Conservation (phyloP, 2,113 vertebrate species). For the Phaethon lepturus region DNA sequence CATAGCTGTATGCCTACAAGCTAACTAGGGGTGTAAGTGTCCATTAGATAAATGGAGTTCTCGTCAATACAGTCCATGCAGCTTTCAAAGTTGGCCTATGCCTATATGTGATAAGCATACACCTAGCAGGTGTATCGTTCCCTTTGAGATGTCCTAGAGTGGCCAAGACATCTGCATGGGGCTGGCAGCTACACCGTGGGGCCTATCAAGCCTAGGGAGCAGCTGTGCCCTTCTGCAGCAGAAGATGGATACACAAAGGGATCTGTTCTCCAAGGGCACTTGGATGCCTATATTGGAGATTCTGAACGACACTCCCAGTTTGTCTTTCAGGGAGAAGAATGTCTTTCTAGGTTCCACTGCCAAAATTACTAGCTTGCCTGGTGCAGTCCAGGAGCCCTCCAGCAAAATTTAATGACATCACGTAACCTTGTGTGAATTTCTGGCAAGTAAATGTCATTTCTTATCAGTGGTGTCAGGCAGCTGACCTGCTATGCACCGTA, state of each 20-base stretch:
- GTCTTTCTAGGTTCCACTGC: not conserved
- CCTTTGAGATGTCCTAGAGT: not conserved
- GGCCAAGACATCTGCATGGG: not conserved
- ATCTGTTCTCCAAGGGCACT: not conserved
- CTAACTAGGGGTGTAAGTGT: not conserved
- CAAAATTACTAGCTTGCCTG: not conserved
- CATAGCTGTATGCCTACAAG: not conserved
- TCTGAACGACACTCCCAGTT: not conserved
- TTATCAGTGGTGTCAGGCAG: not conserved
- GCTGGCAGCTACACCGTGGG: fast-evolving
- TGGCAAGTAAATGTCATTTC: not conserved
- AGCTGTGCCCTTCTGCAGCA: not conserved
- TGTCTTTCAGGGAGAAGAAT: not conserved
- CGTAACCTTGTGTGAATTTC: not conserved
- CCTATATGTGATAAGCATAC: not conserved
- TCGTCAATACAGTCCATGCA: not conserved
- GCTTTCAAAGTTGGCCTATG: not conserved
- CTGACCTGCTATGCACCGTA: not conserved
- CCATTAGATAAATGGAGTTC: not conserved
- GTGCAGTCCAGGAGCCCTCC: not conserved
- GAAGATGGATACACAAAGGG: not conserved
- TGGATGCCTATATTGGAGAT: not conserved
- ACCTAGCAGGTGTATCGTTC: not conserved
- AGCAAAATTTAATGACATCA: not conserved
- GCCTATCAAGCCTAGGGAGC: not conserved